Evolutionary conservation across 64 coral and sea anemone species (phyloP).

Genomic region (Hydrozoanthus tunicans): DNA sequence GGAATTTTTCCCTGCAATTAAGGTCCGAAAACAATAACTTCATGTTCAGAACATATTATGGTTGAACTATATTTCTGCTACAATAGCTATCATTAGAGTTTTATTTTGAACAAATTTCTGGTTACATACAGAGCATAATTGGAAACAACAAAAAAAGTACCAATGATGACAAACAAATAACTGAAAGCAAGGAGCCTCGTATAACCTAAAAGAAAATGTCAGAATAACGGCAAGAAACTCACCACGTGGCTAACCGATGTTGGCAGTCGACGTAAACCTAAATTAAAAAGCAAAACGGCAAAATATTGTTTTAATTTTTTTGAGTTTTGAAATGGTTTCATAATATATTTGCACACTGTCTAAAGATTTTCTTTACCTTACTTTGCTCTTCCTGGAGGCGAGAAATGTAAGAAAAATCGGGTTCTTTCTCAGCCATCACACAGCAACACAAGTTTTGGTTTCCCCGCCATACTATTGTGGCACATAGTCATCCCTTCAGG

Average conservation of each 20-base stretch:
- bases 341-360: neutral
- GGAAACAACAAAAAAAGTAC: neutral
- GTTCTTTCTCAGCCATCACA: constrained; percentile 40
- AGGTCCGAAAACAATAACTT: neutral
- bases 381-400: constrained; percentile 80
- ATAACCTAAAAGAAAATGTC: neutral
- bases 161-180: neutral
- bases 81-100: neutral
- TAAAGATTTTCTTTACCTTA: constrained; percentile 56
- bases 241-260: constrained; percentile 53
- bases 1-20: constrained; percentile 70
- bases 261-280: constrained; percentile 49
- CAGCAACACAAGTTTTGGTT: neutral
- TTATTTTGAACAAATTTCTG: neutral
- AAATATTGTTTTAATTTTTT: neutral
- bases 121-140: neutral
- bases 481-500: neutral
- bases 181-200: neutral
- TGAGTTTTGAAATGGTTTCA: neutral
- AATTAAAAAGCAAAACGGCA: too few species aligned
- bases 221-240: neutral
- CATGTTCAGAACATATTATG: neutral
- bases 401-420: constrained; percentile 72
- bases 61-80: neutral
- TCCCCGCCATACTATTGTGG: neutral